Evolutionary conservation across 2,888 invertebrate species (phyloP).

Genomic region (Eubasilissa splendida): DNA sequence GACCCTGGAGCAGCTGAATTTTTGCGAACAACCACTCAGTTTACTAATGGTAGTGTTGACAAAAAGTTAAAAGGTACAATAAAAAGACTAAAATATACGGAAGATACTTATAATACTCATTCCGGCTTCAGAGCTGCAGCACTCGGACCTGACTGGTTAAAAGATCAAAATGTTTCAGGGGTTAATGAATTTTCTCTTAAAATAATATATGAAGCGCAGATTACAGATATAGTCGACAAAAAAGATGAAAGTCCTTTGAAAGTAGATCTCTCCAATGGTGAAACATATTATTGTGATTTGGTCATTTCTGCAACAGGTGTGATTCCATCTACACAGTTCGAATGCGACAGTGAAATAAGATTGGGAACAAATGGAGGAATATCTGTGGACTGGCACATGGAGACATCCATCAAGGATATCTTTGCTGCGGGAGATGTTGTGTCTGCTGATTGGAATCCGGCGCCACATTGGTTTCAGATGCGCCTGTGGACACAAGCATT

Average conservation of each 20-base stretch:
- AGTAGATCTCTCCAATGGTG: slow-evolving; percentile 82
- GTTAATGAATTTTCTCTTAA: slow-evolving; percentile 68
- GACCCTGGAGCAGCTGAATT: slow-evolving; percentile 97
- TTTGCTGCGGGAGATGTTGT: slow-evolving; percentile 98
- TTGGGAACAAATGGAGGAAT: slow-evolving; percentile 85
- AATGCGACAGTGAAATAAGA: slow-evolving; percentile 70
- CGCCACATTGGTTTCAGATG: slow-evolving; percentile 94
- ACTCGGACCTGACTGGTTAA: slow-evolving; percentile 97
- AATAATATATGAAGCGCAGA: slow-evolving; percentile 76
- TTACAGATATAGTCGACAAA: slow-evolving; percentile 67
- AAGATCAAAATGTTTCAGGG: slow-evolving; percentile 76
- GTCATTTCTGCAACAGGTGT: slow-evolving; percentile 98
- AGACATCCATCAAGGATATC: slow-evolving; percentile 83
- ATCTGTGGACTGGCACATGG: slow-evolving; percentile 87
- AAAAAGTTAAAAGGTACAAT: slow-evolving; percentile 59
- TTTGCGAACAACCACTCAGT: slow-evolving; percentile 79
- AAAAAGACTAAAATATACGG: slow-evolving; percentile 80
- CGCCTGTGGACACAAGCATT: slow-evolving; percentile 98
- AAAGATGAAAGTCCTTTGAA: slow-evolving; percentile 77
- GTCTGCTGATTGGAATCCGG: slow-evolving; percentile 82
- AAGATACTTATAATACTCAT: slow-evolving; percentile 66
- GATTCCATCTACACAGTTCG: slow-evolving; percentile 76
- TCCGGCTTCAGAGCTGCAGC: slow-evolving; percentile 80
- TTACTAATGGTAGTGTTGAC: slow-evolving; percentile 70
- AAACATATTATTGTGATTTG: slow-evolving; percentile 86